Base-by-base conservation (phyloP, 1,140 invertebrate genomes). In the Sitodiplosis mosellana region DNA sequence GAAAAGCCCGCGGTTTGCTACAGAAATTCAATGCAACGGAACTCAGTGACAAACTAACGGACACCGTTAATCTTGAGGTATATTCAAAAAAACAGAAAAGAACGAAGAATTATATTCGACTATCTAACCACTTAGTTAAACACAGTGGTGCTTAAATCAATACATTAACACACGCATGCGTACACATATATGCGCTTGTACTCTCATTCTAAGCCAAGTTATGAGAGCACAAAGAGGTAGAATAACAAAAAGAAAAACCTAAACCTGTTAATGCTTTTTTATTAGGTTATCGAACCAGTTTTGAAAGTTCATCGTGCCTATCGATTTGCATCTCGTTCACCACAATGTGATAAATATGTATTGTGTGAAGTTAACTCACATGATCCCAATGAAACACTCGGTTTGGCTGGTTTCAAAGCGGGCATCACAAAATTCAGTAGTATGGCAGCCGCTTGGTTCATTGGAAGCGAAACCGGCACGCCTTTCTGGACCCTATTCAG, bases 221-320 rank as follows among this genome's bases (percentile, higher is more conserved):
- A 5, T 27, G 3, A 5, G 27, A 27, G 10, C 10, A 27, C 27
- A 3, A 27, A 27, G 10, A 27, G n/a, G n/a, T n/a, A n/a, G 4
- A 27, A 27, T 3, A 27, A 27, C 10, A 10, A 27, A 27, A 27
- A 27, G 27, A 27, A 27, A 27, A 5, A n/a, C n/a, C n/a, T n/a
- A n/a, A 27, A 27, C 27, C 27, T 27, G 27, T 33, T 46, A 15
- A 17, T 38, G 6, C 37, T 41, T 22, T 49, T 34, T 45, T 27
- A 42, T 45, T 45, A 64, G 61, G 71, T 86, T 17, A 80, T 87
- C 33, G 80, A 81, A 55, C 82, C 82, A 1, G 69, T 84, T 17
- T 70, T 83, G 6, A 73, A 80, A 56, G 80, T 81, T 10, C 80
- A 81, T 60, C 61, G 83, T 46, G 83, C 81, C 5, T 85, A 83